Conservation (phyloP, 2,113 vertebrate genomes). For the Rhinolophus ferrumequinum region DNA sequence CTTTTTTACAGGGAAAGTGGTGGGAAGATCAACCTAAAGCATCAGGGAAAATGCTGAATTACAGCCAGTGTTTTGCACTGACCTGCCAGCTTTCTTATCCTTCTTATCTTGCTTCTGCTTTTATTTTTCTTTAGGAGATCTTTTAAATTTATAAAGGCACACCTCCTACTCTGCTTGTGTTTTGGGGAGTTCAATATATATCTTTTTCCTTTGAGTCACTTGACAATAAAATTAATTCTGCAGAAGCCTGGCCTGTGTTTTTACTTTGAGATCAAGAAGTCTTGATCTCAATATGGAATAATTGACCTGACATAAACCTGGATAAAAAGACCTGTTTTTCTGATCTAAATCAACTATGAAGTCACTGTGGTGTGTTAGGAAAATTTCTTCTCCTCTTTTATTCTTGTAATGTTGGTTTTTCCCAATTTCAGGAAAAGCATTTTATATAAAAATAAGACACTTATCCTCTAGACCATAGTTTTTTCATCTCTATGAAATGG, state of each 20-base stretch:
- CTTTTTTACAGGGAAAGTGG: conserved; percentile 71
- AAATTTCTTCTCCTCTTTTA: not conserved
- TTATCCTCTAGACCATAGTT: not conserved
- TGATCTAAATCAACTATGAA: not conserved
- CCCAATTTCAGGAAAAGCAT: not conserved
- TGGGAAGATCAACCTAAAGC: conserved; percentile 78
- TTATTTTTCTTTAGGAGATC: not conserved
- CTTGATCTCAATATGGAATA: not conserved
- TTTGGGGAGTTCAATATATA: not conserved
- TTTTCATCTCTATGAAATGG: not conserved
- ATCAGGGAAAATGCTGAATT: conserved; percentile 73
- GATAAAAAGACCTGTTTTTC: not conserved
- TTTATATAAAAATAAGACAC: not conserved
- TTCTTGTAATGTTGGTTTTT: not conserved
- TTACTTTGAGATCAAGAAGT: not conserved
- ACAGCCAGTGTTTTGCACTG: not conserved
- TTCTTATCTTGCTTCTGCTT: not conserved
- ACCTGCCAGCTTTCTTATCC: not conserved
- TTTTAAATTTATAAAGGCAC: not conserved
- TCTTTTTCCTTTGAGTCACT: not conserved
- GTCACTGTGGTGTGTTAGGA: not conserved
- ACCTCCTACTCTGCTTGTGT: not conserved
- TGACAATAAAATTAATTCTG: conserved; percentile 75
- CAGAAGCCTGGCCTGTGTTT: conserved; percentile 7
- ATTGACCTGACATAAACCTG: not conserved